phyloP scores from a whole-genome alignment of 2,113 vertebrate genomes.

The Eclectus roratus region DNA sequence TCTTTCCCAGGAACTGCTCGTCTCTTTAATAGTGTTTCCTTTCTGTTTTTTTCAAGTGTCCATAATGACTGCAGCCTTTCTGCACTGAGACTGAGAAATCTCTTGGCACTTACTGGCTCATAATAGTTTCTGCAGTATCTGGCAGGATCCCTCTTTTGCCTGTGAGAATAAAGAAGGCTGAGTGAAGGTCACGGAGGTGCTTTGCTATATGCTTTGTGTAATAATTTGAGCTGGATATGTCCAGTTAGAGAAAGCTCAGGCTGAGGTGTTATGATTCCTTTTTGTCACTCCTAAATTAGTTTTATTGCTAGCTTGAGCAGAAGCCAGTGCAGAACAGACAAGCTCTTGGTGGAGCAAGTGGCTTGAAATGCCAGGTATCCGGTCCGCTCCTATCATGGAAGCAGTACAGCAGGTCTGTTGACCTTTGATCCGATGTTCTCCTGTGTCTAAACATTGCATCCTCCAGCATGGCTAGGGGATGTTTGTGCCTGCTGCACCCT shows the following conservation, averaged over 20 bases:
- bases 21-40: neutral
- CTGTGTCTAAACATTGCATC: neutral
- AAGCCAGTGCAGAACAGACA: neutral
- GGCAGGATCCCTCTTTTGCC: neutral
- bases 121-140: neutral
- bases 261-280: neutral
- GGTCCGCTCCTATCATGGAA: neutral
- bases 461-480: neutral
- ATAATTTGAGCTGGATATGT: neutral
- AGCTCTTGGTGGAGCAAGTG: neutral
- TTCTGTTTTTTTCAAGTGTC: neutral
- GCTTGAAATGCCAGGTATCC: neutral
- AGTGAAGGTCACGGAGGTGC: neutral
- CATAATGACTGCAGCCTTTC: neutral
- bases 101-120: neutral
- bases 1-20: slow-evolving; percentile 22
- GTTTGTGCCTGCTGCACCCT: neutral
- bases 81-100: neutral
- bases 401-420: neutral
- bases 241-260: neutral
- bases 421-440: neutral
- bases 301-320: neutral
- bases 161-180: neutral
- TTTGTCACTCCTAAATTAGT: neutral
- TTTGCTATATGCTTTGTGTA: neutral